Evolutionary conservation across 2,888 invertebrate species (phyloP), one percentile per base, ranked within the genome.

Genomic region (Deladenus siricidicola): DNA sequence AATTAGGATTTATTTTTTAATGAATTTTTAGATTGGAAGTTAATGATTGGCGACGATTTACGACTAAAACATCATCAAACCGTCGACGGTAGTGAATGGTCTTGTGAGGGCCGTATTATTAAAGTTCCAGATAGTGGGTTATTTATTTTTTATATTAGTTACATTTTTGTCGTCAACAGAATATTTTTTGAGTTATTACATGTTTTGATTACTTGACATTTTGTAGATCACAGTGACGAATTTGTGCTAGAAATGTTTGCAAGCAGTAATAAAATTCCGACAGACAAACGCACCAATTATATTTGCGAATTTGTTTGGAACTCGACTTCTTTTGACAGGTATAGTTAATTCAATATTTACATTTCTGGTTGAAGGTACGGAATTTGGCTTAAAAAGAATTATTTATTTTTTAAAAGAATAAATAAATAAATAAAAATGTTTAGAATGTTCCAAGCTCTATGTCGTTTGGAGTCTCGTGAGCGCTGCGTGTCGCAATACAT

Each of bases 31-130:
- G 96, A 94, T 78, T 93, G 96, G 90, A 91, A 93, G 79, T 82
- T 98, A 56, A 96, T 98, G 94, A 94, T 94, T 79, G 98, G 98
- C 6, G 98, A 98, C 83, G 98, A 98, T 80, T 81, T 98, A 57
- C 84, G 91, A 72, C 83, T 98, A 70, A 74, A 71, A 34, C 87
- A 93, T 75, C 92, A 80, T 63, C 70, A 70, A 42, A 73, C 74
- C 1, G 63, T 72, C n/a, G 69, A 71, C 44, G 74, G 74, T 4
- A 64, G 60, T 10, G 71, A 73, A 0, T 99, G 98, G 98, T 88
- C 88, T n/a, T 92, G 92, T 34, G 89, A 93, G 14, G 98, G 98
- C 0, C 94, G 96, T 80, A 94, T 98, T 49, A 93, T 98, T 77
- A 84, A 84, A 75, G 82, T 84, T 50, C 83, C 84, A 2, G 84